Base-by-base conservation (phyloP, 2,888 invertebrate species). In the Labia minor region DNA sequence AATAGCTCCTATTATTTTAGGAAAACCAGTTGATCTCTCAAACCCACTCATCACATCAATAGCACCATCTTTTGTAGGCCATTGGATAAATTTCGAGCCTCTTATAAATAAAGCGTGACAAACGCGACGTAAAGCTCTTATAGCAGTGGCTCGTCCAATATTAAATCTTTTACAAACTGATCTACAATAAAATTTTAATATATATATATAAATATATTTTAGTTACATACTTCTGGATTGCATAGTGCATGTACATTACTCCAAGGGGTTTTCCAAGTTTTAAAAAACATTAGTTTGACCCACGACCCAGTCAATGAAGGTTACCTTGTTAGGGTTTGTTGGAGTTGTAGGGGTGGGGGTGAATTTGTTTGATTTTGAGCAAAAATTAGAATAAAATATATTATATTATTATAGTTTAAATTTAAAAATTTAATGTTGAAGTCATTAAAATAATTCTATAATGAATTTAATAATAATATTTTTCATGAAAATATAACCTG, bases 1-100 rank as follows among this genome's bases (percentile, higher is more conserved):
- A 64, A 70, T 67, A 6, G 69, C 69, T 14, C 70, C 71, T 19
- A 71, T 69, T n/a, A 70, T 66, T 61, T 67, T 69, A 62, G 70
- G 71, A 26, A 72, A 72, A 1, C 62, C 61, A 67, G 65, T 65
- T 8, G 20, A 66, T 37, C 19, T n/a, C 61, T 68, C 66, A 67
- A 72, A 70, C 21, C 33, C 65, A 37, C 14, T 16, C 19, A 62
- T 67, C 3, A 64, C 26, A 68, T 64, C 37, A 19, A 49, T 33
- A 61, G 67, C 67, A 63, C 66, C 65, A 37, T 69, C 67, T 19
- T 37, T 37, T 33, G 26, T 64, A 4, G 70, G 71, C 70, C 71
- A 71, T 19, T 64, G 68, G 19, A 71, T 72, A 20, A 69, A 61
- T 49, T n/a, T 64, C 21, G 71, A 67, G 14, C 66, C 64, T 6